Evolutionary conservation across 2,888 invertebrate species (phyloP).

Genomic region (Chironomus riparius): DNA sequence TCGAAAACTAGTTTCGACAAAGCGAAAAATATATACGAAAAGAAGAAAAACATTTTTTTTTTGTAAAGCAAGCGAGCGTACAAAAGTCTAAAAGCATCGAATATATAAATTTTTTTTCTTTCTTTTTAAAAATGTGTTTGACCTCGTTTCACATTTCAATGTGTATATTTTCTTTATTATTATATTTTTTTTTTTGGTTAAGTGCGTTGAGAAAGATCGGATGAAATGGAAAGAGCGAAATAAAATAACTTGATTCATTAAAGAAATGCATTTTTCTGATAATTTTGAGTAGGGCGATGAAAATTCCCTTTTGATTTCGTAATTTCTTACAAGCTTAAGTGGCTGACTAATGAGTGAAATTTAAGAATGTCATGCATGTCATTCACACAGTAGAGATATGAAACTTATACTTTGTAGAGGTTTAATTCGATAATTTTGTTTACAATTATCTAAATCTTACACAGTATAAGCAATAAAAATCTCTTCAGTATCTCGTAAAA

Average conservation of each 20-base stretch:
- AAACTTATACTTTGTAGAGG: too few species aligned
- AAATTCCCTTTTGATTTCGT: too few species aligned
- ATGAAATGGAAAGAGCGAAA: not conserved
- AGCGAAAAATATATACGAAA: conserved; percentile 2
- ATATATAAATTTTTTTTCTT: conserved; percentile 4
- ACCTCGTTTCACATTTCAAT: conserved; percentile 20
- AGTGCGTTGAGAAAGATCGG: not conserved
- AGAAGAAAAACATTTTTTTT: not conserved
- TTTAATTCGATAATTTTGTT: too few species aligned
- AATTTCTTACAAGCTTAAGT: too few species aligned
- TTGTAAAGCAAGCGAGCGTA: not conserved
- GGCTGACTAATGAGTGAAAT: too few species aligned
- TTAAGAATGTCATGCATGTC: too few species aligned
- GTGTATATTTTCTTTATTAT: not conserved
- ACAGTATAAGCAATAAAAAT: too few species aligned
- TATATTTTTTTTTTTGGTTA: not conserved
- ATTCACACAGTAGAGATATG: too few species aligned
- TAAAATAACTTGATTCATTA: not conserved
- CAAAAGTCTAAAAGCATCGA: conserved; percentile 7
- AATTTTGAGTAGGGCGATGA: too few species aligned
- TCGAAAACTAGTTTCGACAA: conserved; percentile 12
- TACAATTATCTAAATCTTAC: too few species aligned
- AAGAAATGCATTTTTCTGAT: too few species aligned
- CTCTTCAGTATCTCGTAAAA: too few species aligned
- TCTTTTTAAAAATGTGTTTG: conserved; percentile 18